Conservation (phyloP, 2,113 vertebrate genomes). For the Puntigrus tetrazona region DNA sequence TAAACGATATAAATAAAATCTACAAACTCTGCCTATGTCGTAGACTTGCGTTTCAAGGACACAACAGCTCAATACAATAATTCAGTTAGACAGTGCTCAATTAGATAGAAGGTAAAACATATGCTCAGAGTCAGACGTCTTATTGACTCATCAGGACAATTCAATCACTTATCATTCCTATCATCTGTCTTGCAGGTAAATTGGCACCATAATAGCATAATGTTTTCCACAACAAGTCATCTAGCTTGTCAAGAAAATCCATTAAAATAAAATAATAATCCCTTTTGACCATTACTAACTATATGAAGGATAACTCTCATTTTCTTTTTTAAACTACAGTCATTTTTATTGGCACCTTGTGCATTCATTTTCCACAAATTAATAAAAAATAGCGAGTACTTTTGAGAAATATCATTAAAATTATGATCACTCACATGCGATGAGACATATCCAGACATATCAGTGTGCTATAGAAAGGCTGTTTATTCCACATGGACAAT, state of each 20-base stretch:
- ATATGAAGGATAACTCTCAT: not conserved
- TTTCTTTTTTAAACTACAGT: not conserved
- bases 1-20: not conserved
- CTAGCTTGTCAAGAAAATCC: conserved; percentile 6
- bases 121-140: conserved; percentile 8
- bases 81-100: conserved; percentile 11
- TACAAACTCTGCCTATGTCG: conserved; percentile 1
- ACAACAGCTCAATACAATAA: conserved; percentile 21
- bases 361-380: not conserved
- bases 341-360: not conserved
- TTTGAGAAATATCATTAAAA: not conserved
- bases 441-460: not conserved
- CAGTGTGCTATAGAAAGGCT: not conserved
- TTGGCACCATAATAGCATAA: not conserved
- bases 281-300: not conserved
- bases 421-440: not conserved
- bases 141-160: conserved; percentile 16
- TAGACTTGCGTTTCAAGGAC: conserved; percentile 1
- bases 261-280: not conserved
- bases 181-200: conserved; percentile 2
- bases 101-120: conserved; percentile 21
- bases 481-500: not conserved
- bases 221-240: not conserved
- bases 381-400: not conserved
- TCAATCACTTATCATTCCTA: conserved; percentile 2